Evolutionary conservation across 2,888 invertebrate species (phyloP).

Genomic region (Nomada fabriciana): DNA sequence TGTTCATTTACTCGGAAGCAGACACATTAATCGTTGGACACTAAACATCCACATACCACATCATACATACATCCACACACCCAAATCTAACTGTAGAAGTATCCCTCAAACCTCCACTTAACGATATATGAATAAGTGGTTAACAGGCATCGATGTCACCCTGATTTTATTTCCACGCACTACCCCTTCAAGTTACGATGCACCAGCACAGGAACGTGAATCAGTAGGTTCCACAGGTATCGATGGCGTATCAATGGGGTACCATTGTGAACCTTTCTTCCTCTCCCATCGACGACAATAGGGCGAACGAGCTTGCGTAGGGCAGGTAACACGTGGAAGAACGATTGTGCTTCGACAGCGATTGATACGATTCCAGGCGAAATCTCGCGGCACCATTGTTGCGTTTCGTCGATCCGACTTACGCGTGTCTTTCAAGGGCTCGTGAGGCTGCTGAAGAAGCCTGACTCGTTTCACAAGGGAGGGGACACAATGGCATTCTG

Average conservation of each 20-base stretch:
- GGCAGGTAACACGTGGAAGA: slow-evolving; percentile 75
- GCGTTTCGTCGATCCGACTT: slow-evolving; percentile 50
- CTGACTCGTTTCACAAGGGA: slow-evolving; percentile 52
- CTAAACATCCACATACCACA: neutral
- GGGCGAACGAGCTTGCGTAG: slow-evolving; percentile 30
- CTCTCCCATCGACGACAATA: slow-evolving; percentile 41
- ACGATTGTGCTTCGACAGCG: slow-evolving; percentile 79
- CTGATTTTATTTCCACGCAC: slow-evolving; percentile 47
- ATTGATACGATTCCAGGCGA: slow-evolving; percentile 79
- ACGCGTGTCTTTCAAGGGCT: slow-evolving; percentile 49
- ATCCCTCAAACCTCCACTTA: neutral
- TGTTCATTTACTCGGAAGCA: too few species aligned
- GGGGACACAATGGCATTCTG: slow-evolving; percentile 42
- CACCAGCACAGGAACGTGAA: slow-evolving; percentile 41
- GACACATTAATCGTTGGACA: neutral
- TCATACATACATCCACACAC: neutral
- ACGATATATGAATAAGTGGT: slow-evolving; percentile 34
- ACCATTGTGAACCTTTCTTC: slow-evolving; percentile 60
- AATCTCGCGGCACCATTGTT: slow-evolving; percentile 67
- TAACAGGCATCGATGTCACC: slow-evolving; percentile 52
- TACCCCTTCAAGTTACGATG: slow-evolving; percentile 51
- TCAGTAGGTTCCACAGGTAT: slow-evolving; percentile 61
- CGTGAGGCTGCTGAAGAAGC: slow-evolving; percentile 43
- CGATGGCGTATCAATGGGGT: slow-evolving; percentile 69
- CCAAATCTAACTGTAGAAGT: neutral